Evolutionary conservation across 2,113 vertebrate species (phyloP), one percentile per base, ranked within the genome.

Genomic region (Megaptera novaeangliae): DNA sequence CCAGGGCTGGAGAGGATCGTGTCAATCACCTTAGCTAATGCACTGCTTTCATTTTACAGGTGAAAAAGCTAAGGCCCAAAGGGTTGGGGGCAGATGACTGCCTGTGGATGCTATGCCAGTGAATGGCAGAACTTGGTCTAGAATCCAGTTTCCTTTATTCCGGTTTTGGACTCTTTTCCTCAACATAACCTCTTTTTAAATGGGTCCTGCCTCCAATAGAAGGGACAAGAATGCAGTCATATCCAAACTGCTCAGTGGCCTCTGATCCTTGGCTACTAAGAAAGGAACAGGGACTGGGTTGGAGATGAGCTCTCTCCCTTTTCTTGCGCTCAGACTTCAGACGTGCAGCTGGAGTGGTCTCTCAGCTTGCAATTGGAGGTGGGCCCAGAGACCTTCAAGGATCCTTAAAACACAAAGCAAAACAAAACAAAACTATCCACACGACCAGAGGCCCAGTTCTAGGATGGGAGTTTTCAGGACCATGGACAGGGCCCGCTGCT

Each of bases 11-110:
- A 92, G 23, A 41, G 52, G 21, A n/a, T 46, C 20, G 18, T 2
- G 41, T 61, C n/a, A 15, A 44, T 71, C 27, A 39, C 80, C 23
- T 87, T 61, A 77, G 31, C 72, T 77, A 87, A 92, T 20, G 14
- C 23, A 77, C 52, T 77, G 57, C 75, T 93, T 94, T 96, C 82
- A 72, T 88, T 82, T 91, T 80, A 59, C n/a, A 75, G 61, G 71
- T 66, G 55, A 88, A 91, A 75, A 91, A 68, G 55, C 49, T 77
- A 86, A 92, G 74, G 39, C 55, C 52, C 88, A 69, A 88, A 94
- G 69, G 78, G 9, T 20, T 4, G 9, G 46, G 69, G 49, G 21
- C 34, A 80, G 34, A 80, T 71, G 64, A 84, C 36, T 74, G 41
- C 71, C 46, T 72, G 0, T 34, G 49, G 20, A 59, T n/a, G 68